Evolutionary conservation across 2,113 vertebrate species (phyloP), one percentile per base, ranked within the genome.

Genomic region (Engraulis encrasicolus): DNA sequence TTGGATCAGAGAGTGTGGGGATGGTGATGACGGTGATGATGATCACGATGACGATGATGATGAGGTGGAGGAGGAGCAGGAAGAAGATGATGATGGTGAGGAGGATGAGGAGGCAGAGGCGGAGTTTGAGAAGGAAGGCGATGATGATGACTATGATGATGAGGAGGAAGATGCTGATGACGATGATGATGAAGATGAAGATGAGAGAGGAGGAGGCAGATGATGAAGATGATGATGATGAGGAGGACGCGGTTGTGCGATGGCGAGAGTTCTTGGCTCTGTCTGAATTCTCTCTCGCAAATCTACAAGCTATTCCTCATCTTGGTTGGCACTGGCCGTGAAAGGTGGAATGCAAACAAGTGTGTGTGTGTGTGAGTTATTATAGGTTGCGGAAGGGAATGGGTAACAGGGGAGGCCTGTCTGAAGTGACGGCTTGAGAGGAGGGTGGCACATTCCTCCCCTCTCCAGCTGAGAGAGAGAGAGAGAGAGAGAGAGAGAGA

Each of bases 301-400:
- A 34, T 34, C 11, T 14, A 34, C 66, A 74, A 4, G 66, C 34
- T 74, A 23, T 17, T 1, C 23, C 11, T 23, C 19, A 6, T 58
- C 54, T n/a, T 58, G 54, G 54, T 17, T 36, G 66, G 31, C 27
- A 34, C 66, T 34, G 27, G 17, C 66, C 2, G 1, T 31, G 61
- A 71, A 34, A 34, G 27, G n/a, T 19, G 19, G 7, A 71, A 71
- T 7, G 27, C 23, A 23, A n/a, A 61, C 58, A 27, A 45, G 40
- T 45, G 9, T 9, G 9, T 45, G 40, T 15, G 27, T 6, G 20
- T 27, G n/a, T 0, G 27, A 27, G 58, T 34, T 71, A 34, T 71
- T 71, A 14, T 71, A 66, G 58, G 58, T 66, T n/a, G 31, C 31
- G 66, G 66, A 74, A 31, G 66, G 66, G 34, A 74, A 74, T 74